Evolutionary conservation across 2,888 invertebrate species (phyloP), one percentile per base, ranked within the genome.

Genomic region (Bugulina stolonifera): DNA sequence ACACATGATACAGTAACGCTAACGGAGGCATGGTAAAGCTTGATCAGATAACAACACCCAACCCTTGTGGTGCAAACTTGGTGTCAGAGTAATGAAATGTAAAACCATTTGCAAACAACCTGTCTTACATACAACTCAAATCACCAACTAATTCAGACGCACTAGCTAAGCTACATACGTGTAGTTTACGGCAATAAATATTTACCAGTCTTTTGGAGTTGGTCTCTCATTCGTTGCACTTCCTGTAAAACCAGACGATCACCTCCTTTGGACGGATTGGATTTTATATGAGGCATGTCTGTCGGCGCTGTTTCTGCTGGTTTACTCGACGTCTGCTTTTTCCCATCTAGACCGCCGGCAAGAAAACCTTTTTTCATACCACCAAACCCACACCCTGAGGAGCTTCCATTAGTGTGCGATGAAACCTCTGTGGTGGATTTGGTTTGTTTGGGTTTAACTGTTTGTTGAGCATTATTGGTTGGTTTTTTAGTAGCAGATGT

Each of bases 331-430:
- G 55, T 69, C 27, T 69, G 57, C 1, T 72, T 73, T 55, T 70
- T 73, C n/a, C 72, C 72, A 25, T 73, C 73, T 23, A 76, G 35
- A 29, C 75, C 76, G 57, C 79, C 79, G 78, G 80, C 79, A 34
- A 82, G 73, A 75, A 82, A 82, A 0, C 81, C 81, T 73, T 81
- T 82, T 71, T 81, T 81, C 75, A 82, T 75, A n/a, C 82, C 82
- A 64, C 79, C 81, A 78, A 82, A 82, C 1, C 35, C 35, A 2
- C 71, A 52, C 14, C 18, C 52, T 18, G 71, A 29, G 23, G 73
- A 73, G 0, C 22, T 25, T 10, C 34, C 43, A 3, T 58, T 32
- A 29, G 58, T 72, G 14, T 54, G 72, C 3, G 25, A 10, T 43
- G 43, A 22, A 35, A 22, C 23, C 22, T 32, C 18, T n/a, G 43